These are phyloP conservation scores for Marcusenius ussheri DNA, from an alignment of 2,113 vertebrate genomes.

Conservation along the genomic window DNA sequence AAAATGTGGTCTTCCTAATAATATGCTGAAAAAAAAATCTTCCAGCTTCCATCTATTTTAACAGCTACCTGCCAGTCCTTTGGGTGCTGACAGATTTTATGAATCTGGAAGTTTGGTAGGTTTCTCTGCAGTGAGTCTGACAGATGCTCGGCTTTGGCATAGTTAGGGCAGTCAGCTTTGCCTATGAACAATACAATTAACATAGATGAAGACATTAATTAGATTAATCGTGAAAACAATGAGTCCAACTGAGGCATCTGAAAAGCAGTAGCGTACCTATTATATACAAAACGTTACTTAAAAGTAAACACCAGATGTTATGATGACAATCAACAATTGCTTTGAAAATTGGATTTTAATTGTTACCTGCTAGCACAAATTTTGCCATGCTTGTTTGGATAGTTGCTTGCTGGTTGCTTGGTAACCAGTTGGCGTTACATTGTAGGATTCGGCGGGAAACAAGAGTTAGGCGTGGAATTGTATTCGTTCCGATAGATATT, in stretches of 20 bases:
- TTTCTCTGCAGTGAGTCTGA: constrained; percentile 71
- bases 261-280: not conserved
- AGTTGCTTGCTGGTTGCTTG: constrained; percentile 42
- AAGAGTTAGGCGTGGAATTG: not conserved
- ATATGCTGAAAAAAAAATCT: not conserved
- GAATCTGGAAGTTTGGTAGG: constrained; percentile 72
- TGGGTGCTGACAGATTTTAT: constrained; percentile 75
- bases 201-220: not conserved
- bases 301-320: not conserved
- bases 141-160: constrained; percentile 80
- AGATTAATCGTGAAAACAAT: not conserved
- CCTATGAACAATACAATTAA: constrained; percentile 54
- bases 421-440: constrained; percentile 28
- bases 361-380: constrained; percentile 65
- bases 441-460: not conserved
- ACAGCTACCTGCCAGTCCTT: constrained; percentile 75
- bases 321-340: not conserved
- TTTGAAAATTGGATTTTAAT: not conserved
- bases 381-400: constrained; percentile 53
- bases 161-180: constrained; percentile 74
- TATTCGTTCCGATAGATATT: constrained; percentile 2
- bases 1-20: not conserved
- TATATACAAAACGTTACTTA: not conserved
- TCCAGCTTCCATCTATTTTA: not conserved
- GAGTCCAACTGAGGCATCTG: not conserved